Evolutionary conservation across 2,113 vertebrate species (phyloP).

Genomic region (Neotragus moschatus): DNA sequence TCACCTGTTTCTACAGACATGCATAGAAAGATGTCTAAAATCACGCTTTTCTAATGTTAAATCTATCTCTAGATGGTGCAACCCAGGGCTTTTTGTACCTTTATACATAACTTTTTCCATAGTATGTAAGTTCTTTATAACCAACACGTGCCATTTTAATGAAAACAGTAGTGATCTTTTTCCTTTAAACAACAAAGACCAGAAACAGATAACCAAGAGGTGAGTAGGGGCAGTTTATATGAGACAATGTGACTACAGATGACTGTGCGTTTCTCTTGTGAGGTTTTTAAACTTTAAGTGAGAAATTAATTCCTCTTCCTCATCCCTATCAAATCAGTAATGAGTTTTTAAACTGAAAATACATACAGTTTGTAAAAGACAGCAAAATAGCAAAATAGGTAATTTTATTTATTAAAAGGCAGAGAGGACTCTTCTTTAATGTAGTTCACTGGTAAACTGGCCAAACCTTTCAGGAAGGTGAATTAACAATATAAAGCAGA

Average conservation of each 20-base stretch:
- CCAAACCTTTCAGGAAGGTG: not conserved
- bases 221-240: not conserved
- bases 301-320: not conserved
- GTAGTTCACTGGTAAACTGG: not conserved
- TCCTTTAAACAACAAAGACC: not conserved
- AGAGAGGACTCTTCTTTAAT: not conserved
- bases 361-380: not conserved
- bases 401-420: not conserved
- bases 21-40: not conserved
- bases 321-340: not conserved
- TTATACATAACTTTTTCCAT: not conserved
- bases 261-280: not conserved
- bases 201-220: not conserved
- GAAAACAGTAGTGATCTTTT: not conserved
- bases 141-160: not conserved
- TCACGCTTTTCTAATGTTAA: not conserved
- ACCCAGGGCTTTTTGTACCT: not conserved
- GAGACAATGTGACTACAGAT: not conserved
- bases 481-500: conserved; percentile 16
- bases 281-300: not conserved
- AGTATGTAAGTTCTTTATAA: not conserved
- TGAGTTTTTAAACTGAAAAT: not conserved
- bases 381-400: not conserved
- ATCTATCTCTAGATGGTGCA: not conserved
- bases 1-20: not conserved